A percentile compares a stretch with the other conserved stretches of the same genome.
These are phyloP conservation scores for Orbicella faveolata DNA, from an alignment of 64 coral and sea anemone genomes.

Conservation along the genomic window DNA sequence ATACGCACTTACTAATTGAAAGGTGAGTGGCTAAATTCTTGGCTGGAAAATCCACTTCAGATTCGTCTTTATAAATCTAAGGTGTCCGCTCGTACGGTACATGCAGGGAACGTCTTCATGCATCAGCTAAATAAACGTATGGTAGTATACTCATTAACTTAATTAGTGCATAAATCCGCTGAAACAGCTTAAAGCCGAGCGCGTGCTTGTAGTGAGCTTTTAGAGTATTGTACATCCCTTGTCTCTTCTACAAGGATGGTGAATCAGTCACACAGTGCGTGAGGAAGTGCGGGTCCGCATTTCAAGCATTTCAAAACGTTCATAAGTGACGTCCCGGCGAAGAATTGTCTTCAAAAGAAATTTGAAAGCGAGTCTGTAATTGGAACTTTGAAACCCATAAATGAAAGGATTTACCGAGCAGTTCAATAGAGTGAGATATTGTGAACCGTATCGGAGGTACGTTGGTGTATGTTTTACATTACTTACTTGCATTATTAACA, in stretches of 20 bases:
- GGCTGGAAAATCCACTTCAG: too few species aligned
- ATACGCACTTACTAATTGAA: too few species aligned
- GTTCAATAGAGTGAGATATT: conserved; percentile 60
- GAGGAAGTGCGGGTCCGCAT: neutral
- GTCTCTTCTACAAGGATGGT: neutral
- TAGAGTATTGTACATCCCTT: neutral
- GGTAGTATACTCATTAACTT: too few species aligned
- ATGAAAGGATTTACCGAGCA: conserved; percentile 70
- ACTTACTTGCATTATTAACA: conserved; percentile 45
- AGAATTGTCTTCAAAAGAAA: conserved; percentile 47
- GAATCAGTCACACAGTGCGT: neutral
- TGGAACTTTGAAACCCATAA: conserved; percentile 70
- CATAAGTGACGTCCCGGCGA: neutral
- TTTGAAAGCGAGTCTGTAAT: conserved; percentile 63
- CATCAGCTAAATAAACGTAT: too few species aligned
- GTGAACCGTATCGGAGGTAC: neutral
- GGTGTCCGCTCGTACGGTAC: too few species aligned
- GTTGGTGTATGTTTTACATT: neutral
- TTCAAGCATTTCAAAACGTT: conserved; percentile 4
- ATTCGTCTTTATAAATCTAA: too few species aligned
- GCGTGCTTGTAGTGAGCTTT: too few species aligned
- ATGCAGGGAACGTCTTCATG: too few species aligned
- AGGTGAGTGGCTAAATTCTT: too few species aligned
- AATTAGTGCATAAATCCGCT: too few species aligned
- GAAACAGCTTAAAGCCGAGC: too few species aligned